Conservation (phyloP, 1,140 invertebrate genomes). For the Melipona quadrifasciata region DNA sequence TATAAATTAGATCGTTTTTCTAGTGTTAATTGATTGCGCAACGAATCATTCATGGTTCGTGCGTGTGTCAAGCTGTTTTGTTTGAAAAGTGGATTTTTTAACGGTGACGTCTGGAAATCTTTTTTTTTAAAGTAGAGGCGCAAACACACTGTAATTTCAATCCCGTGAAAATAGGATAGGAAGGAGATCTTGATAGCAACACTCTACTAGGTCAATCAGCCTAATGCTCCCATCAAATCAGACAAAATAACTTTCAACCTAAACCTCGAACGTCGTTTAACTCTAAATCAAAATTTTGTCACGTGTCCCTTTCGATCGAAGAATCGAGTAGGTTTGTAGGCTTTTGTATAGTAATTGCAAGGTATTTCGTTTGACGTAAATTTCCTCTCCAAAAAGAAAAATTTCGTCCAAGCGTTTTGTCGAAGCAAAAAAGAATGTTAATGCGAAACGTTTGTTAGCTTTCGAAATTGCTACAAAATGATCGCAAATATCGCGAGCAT, state of each 20-base stretch:
- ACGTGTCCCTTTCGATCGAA: not conserved
- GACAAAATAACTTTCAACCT: not conserved
- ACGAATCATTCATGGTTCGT: too few species aligned
- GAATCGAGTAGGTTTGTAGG: not conserved
- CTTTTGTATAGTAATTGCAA: not conserved
- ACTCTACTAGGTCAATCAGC: not conserved
- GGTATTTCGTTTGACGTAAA: too few species aligned
- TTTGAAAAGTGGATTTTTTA: not conserved
- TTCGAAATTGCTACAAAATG: too few species aligned
- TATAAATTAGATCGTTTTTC: too few species aligned
- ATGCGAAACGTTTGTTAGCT: too few species aligned
- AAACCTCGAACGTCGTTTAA: not conserved
- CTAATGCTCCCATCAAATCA: not conserved
- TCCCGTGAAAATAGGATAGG: not conserved
- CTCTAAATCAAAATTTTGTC: not conserved
- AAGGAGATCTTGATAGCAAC: not conserved
- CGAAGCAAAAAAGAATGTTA: too few species aligned
- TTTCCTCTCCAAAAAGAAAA: too few species aligned
- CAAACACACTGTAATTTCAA: not conserved
- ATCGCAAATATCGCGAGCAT: too few species aligned
- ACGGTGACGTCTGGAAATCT: not conserved
- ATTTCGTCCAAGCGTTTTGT: too few species aligned
- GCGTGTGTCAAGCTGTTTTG: not conserved
- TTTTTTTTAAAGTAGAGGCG: not conserved
- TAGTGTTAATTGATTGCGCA: too few species aligned